Conservation (phyloP, 2,113 vertebrate genomes). For the Potamarius usumacintae region DNA sequence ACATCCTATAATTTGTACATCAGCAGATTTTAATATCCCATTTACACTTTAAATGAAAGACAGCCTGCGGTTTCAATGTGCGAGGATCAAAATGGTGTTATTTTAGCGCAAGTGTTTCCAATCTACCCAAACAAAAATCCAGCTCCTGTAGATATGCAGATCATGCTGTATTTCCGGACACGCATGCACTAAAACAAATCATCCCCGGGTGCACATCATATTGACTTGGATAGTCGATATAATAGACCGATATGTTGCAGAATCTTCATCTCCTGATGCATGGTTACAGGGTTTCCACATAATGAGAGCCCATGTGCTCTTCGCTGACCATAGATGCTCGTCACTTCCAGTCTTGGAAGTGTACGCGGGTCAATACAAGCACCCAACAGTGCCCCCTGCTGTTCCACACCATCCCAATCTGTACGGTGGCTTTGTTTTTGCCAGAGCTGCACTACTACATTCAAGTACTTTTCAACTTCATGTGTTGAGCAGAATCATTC, state of each 20-base stretch:
- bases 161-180: neutral
- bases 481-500: neutral
- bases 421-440: neutral
- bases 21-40: slow-evolving; percentile 1
- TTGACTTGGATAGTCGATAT: neutral
- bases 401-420: slow-evolving; percentile 12
- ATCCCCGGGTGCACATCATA: neutral
- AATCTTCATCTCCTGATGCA: neutral
- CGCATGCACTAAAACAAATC: neutral
- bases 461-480: neutral
- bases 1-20: slow-evolving; percentile 21
- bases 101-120: neutral
- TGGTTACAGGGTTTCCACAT: slow-evolving; percentile 10
- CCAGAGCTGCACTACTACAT: neutral
- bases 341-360: slow-evolving; percentile 3
- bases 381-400: slow-evolving; percentile 75
- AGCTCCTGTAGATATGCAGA: slow-evolving; percentile 1
- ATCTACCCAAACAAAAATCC: neutral
- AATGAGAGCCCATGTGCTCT: neutral
- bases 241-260: neutral
- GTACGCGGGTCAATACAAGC: slow-evolving; percentile 32
- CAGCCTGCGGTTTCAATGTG: neutral
- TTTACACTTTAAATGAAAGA: slow-evolving; percentile 26
- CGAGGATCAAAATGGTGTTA: slow-evolving; percentile 17
- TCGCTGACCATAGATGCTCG: slow-evolving; percentile 19